Base-by-base conservation (phyloP, 1,140 invertebrate genomes). In the Littorina saxatilis region DNA sequence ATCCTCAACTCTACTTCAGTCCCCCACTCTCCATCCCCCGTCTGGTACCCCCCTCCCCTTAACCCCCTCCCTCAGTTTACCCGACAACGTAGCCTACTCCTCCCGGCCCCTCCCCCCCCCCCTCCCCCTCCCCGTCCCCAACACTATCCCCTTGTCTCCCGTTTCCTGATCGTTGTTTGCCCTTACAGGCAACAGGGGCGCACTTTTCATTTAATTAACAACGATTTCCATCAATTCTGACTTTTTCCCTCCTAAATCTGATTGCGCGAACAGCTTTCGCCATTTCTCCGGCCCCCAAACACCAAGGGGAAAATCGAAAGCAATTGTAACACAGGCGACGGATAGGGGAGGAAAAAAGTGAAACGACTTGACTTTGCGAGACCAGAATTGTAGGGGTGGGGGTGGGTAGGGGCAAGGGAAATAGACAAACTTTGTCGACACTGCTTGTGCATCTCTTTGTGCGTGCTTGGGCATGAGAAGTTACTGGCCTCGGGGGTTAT, bases 191-290 rank as follows among this genome's bases (percentile, higher is more conserved):
- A 29, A 27, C 61, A 32, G 7, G n/a, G 61, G 27, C 27, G 5
- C 29, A 23, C 61, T 32, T 27, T 63, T 63, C 27, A 63, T 74
- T 74, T 50, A 43, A 43, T 47, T 74, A 74, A 58, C 23, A n/a
- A 76, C 35, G 74, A 76, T 55, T 76, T 76, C 74, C 74, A 76
- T 76, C 50, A 58, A 39, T 58, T 76, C 32, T 58, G 4, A 1
- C 74, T 55, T 37, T 37, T 20, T 29, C 55, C 35, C 61, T 1
- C 61, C 61, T 47, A 47, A 47, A 47, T 47, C 17, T 47, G 7
- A 47, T 47, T 47, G 43, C 43, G 43, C 17, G 43, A 47, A 47
- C 43, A 47, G 43, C 43, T 47, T 47, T 47, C 17, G 43, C 43
- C 43, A 47, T 47, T 47, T 47, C 43, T 9, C 43, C 43, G 17